Conservation (phyloP, 2,888 invertebrate species). For the Lamellibrachia satsuma region DNA sequence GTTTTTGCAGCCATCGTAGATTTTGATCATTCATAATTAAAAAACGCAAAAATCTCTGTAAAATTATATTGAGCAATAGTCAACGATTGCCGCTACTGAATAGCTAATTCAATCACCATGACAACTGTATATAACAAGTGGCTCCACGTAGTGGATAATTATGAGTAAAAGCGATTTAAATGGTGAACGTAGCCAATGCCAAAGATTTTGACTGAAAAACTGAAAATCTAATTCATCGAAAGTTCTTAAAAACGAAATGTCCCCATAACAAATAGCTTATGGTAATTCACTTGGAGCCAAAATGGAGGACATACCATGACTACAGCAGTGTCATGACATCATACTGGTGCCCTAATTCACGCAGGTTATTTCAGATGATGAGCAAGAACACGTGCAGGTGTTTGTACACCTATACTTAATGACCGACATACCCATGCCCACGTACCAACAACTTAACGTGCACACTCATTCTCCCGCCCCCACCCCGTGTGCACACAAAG, state of each 20-base stretch:
- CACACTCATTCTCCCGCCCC: neutral
- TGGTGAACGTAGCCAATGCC: too few species aligned
- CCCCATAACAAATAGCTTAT: neutral
- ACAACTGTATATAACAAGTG: too few species aligned
- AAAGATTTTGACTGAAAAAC: too few species aligned
- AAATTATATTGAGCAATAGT: too few species aligned
- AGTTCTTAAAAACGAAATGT: neutral
- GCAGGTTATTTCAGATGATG: neutral
- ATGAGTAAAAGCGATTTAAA: too few species aligned
- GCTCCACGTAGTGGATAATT: too few species aligned
- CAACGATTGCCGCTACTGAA: too few species aligned
- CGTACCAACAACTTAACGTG: neutral
- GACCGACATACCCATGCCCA: neutral
- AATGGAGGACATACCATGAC: neutral
- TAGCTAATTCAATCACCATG: too few species aligned
- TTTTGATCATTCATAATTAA: too few species aligned
- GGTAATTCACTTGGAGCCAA: neutral
- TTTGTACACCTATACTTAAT: neutral
- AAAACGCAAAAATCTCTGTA: too few species aligned
- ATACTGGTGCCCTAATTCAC: neutral
- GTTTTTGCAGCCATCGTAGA: too few species aligned
- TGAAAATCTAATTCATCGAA: neutral
- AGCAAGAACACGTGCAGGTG: neutral
- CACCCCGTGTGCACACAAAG: neutral
- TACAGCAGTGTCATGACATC: neutral